Evolutionary conservation across 1,140 invertebrate species (phyloP).

Genomic region (Drosophila tristis): DNA sequence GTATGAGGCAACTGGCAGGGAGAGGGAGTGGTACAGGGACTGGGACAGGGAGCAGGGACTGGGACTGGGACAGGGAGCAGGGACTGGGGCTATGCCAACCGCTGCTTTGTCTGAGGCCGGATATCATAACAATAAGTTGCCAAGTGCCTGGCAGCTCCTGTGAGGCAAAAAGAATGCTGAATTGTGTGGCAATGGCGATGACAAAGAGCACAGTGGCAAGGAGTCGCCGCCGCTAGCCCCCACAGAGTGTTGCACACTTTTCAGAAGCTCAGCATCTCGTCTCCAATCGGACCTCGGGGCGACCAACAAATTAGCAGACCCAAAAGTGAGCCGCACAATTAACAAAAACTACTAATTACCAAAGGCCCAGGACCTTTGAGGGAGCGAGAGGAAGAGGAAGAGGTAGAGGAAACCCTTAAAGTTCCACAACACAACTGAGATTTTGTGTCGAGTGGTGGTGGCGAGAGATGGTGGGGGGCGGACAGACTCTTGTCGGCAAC

Average conservation of each 20-base stretch:
- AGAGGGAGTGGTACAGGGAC: no score
- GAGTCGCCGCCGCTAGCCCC: neutral
- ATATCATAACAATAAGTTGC: slow-evolving; percentile 74
- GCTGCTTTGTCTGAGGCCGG: slow-evolving; percentile 65
- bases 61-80: no score
- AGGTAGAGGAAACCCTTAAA: slow-evolving; percentile 41
- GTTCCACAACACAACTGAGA: slow-evolving; percentile 35
- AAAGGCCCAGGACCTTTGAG: slow-evolving; percentile 9
- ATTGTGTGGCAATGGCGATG: slow-evolving; percentile 26
- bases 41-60: no score
- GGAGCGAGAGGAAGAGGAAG: no score
- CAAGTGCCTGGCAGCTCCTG: slow-evolving; percentile 34
- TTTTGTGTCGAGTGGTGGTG: slow-evolving; percentile 7
- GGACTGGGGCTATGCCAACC: slow-evolving; percentile 3
- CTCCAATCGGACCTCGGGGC: slow-evolving; percentile 15
- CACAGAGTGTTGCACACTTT: slow-evolving; percentile 10
- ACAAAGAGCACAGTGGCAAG: neutral
- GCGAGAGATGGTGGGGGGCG: no score
- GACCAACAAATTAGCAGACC: slow-evolving; percentile 54
- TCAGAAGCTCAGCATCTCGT: neutral
- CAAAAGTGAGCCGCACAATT: slow-evolving; percentile 54
- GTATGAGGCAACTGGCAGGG: slow-evolving; percentile 41
- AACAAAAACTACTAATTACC: slow-evolving; percentile 70
- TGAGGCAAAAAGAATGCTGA: neutral
- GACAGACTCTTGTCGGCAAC: slow-evolving; percentile 19